Conservation (phyloP, 2,888 invertebrate species). For the Ferrisia virgata region DNA sequence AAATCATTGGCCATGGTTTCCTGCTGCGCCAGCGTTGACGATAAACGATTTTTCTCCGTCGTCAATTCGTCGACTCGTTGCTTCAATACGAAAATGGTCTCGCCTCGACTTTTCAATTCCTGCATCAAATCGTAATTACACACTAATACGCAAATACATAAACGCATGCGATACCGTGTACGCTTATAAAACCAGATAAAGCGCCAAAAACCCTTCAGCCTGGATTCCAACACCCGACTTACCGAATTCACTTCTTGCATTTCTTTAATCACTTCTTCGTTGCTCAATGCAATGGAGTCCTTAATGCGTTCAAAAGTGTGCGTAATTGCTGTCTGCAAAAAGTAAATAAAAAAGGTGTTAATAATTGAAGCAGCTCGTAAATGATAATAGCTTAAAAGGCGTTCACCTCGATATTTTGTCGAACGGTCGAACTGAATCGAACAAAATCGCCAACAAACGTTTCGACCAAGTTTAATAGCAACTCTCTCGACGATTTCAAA, state of each 20-base stretch:
- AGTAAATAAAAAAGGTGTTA: not conserved
- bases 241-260: constrained; percentile 43
- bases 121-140: not conserved
- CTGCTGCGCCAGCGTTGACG: not conserved
- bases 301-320: constrained; percentile 6
- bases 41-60: not conserved
- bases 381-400: too few relatives aligned
- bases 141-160: not conserved
- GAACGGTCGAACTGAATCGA: not conserved
- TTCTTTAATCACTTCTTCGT: constrained; percentile 38
- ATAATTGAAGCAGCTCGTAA: not conserved
- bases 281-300: not conserved
- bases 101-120: constrained; percentile 34
- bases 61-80: not conserved
- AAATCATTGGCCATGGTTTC: not conserved
- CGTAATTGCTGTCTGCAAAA: not conserved
- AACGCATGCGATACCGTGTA: not conserved
- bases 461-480: not conserved
- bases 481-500: not conserved
- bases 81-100: constrained; percentile 3
- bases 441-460: not conserved
- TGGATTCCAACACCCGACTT: not conserved
- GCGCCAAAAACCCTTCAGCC: too few relatives aligned
- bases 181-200: not conserved
- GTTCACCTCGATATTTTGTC: constrained; percentile 4